Evolutionary conservation across 2,797 vertebrate genomes (phyloP).

Genomic region (Loriculus beryllinus): DNA sequence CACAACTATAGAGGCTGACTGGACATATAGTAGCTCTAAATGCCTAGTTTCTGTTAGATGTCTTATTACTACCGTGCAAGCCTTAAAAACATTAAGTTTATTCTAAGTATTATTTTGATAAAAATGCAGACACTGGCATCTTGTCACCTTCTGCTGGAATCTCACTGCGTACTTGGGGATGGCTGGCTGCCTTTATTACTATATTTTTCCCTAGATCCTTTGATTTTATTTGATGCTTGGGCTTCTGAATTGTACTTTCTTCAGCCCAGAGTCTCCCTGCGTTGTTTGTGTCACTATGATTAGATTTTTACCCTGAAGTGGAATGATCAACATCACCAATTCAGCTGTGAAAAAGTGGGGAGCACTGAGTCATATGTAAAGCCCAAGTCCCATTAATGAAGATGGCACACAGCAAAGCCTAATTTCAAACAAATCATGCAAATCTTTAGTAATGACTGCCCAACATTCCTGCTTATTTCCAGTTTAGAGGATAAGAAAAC

Average conservation of each 20-base stretch:
- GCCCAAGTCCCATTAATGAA: background rate
- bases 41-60: background rate
- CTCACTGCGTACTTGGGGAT: background rate
- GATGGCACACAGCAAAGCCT: background rate
- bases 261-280: background rate
- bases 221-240: background rate
- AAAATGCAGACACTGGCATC: background rate
- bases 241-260: background rate
- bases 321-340: background rate
- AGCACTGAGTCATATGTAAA: background rate
- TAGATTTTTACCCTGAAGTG: background rate
- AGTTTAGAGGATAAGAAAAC: background rate
- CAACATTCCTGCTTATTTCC: background rate
- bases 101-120: background rate
- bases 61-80: background rate
- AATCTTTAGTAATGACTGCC: background rate
- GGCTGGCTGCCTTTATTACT: background rate
- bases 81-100: background rate
- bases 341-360: background rate
- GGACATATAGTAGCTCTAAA: background rate
- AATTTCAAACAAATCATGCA: background rate
- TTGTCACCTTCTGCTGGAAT: background rate
- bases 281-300: background rate
- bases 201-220: background rate
- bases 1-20: background rate